Evolutionary conservation across 2,888 invertebrate species (phyloP), one percentile per base, ranked within the genome.

Genomic region (Sphaerophoria rueppellii): DNA sequence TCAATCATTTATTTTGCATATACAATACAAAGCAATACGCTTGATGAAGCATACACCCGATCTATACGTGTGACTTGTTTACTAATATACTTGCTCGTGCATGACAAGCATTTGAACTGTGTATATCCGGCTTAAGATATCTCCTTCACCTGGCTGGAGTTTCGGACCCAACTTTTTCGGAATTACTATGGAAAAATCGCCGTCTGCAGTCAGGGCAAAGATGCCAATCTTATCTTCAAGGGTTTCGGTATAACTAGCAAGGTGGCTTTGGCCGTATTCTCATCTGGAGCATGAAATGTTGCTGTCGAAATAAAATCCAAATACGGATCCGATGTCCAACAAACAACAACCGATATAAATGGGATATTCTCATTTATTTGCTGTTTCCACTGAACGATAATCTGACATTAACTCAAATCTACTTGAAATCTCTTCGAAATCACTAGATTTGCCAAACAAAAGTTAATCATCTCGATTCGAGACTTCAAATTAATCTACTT

Each of bases 141-240:
- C 96, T 71, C 96, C 97, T 4, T 97, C 97, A 0, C 94, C 95
- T 16, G 97, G 97, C 0, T 98, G 97, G 97, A 97, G 96, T 89
- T 98, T 99, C 90, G 96, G 96, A 88, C 97, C 97, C 94, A 95
- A 92, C 95, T 97, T 6, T 91, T 93, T 14, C 89, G 98, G 32
- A 93, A 94, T 86, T 94, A 99, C 63, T 97, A 99, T 92, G 98
- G 98, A 2, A 93, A 93, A 46, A 95, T 94, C 0, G 99, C 99
- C 91, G 93, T 94, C 52, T 99, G 99, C 91, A 97, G 97, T 83
- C 94, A 94, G 88, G 97, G 76, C 48, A 95, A 96, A 90, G 99
- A 99, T 92, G 96, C 99, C 6, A 98, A 99, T 91, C 99, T 99
- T 92, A 93, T 94, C 0, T 99, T 99, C 89, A 96, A 96, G 91